Evolutionary conservation across 2,888 invertebrate genomes (phyloP).

Genomic region (Drosophila ustulata): DNA sequence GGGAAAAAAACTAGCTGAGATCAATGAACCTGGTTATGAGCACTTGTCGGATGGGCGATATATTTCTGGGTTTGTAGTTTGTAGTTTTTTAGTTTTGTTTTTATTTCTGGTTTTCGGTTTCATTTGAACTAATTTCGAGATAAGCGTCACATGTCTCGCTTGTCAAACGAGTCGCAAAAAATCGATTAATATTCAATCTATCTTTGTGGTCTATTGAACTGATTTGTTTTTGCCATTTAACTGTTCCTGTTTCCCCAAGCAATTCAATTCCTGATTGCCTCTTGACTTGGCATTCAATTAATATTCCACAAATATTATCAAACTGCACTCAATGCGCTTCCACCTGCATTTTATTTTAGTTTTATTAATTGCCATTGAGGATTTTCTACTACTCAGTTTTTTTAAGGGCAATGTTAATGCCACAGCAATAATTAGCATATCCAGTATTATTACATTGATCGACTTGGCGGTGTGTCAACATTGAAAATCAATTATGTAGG

Average conservation of each 20-base stretch:
- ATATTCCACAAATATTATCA: constrained; percentile 8
- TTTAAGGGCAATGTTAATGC: constrained; percentile 78
- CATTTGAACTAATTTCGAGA: constrained; percentile 39
- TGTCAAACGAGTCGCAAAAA: constrained; percentile 26
- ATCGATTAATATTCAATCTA: constrained; percentile 26
- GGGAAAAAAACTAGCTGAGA: constrained; percentile 45
- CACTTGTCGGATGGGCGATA: constrained; percentile 38
- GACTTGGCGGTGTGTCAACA: constrained; percentile 26
- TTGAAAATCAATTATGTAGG: constrained; percentile 62
- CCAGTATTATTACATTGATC: constrained; percentile 61
- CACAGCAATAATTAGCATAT: constrained; percentile 54
- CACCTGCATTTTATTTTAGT: constrained; percentile 54
- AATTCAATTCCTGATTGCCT: constrained; percentile 41
- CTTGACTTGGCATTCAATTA: constrained; percentile 19
- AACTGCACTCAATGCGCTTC: constrained; percentile 48
- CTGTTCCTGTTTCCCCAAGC: constrained; percentile 5
- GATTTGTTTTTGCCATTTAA: constrained; percentile 26
- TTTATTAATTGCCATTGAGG: constrained; percentile 19
- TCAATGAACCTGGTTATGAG: constrained; percentile 60
- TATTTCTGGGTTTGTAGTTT: constrained; percentile 24
- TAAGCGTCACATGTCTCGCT: constrained; percentile 29
- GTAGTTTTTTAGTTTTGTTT: too few species aligned
- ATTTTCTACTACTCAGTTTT: constrained; percentile 14
- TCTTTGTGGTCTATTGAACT: constrained; percentile 41
- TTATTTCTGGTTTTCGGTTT: constrained; percentile 50